phyloP scores from a whole-genome alignment of 1,140 invertebrate species.

The Eufriesea mexicana region DNA sequence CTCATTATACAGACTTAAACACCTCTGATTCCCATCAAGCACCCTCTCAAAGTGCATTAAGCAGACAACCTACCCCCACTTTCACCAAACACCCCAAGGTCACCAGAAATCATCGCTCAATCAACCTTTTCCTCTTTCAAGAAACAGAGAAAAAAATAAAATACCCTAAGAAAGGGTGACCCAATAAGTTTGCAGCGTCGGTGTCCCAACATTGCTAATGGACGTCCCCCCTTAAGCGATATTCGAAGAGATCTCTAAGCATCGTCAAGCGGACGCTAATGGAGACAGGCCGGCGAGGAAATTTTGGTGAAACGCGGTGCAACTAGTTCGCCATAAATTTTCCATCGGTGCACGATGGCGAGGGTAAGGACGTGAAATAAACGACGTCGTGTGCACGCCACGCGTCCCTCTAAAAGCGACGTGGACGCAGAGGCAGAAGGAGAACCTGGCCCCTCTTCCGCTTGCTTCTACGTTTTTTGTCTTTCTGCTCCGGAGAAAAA shows the following conservation, averaged over 20 bases:
- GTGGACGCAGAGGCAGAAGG: constrained; percentile 4
- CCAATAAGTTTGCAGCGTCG: neutral
- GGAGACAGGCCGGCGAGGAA: neutral
- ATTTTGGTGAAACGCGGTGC: constrained; percentile 34
- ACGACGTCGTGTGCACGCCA: constrained; percentile 65
- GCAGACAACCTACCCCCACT: no score
- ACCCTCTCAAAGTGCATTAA: no score
- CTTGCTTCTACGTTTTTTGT: constrained; percentile 62
- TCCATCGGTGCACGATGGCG: neutral
- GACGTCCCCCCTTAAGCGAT: neutral
- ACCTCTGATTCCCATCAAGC: no score
- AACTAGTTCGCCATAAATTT: constrained; percentile 60
- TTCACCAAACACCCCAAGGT: no score
- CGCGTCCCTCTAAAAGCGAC: constrained; percentile 56
- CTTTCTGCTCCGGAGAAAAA: constrained; percentile 44
- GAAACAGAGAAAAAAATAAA: neutral
- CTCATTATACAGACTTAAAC: no score
- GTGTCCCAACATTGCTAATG: constrained; percentile 39
- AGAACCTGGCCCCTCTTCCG: constrained; percentile 52
- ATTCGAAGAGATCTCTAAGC: constrained; percentile 1
- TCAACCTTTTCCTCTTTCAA: neutral
- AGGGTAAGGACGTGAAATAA: constrained; percentile 47
- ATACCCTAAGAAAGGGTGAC: neutral
- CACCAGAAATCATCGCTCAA: no score
- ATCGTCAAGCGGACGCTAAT: constrained; percentile 30